A percentile compares a stretch with the other conserved stretches of the same genome.
phyloP scores from a whole-genome alignment of 2,797 vertebrate species.

The Phalanger gymnotis region DNA sequence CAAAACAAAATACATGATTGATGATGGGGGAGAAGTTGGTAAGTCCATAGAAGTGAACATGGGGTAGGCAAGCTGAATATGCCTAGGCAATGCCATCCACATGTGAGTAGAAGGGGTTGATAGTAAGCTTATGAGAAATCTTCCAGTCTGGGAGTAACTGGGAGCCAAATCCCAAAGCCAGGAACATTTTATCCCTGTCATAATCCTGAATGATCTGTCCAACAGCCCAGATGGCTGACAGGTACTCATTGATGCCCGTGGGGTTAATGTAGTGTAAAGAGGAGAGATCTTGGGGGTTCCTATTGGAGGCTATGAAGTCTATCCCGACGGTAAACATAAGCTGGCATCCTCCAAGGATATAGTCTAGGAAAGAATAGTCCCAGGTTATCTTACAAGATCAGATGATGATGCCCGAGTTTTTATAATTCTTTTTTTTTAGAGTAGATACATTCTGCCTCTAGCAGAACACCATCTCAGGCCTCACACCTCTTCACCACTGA shows the following conservation, averaged over 20 bases:
- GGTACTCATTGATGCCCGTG: constrained; percentile 96
- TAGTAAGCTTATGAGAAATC: constrained; percentile 99
- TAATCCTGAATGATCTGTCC: constrained; percentile 99
- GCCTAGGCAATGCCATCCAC: too few species aligned
- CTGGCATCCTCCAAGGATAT: constrained; percentile 60
- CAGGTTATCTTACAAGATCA: constrained; percentile 94
- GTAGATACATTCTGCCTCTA: constrained; percentile 99
- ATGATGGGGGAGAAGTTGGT: too few species aligned
- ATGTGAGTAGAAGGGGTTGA: constrained; percentile 98
- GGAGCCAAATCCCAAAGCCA: constrained; percentile 98
- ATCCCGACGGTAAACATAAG: constrained; percentile 91
- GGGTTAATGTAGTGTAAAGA: constrained; percentile 99
- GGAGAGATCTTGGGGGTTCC: constrained; percentile 94
- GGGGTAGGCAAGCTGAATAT: too few species aligned
- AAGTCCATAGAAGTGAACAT: too few species aligned
- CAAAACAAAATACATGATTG: too few species aligned
- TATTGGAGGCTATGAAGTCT: constrained; percentile 99
- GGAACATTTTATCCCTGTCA: constrained; percentile 99
- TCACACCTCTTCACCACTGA: constrained; percentile 92
- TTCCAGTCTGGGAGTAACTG: constrained; percentile 99
- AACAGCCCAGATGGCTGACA: constrained; percentile 97
- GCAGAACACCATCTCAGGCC: constrained; percentile 91
- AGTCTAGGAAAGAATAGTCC: too few species aligned
- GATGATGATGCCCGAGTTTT: constrained; percentile 96
- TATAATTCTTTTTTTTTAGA: constrained; percentile 98